These are phyloP conservation scores for Microtus ochrogaster DNA, from an alignment of 2,113 vertebrate species.

Conservation along the genomic window DNA sequence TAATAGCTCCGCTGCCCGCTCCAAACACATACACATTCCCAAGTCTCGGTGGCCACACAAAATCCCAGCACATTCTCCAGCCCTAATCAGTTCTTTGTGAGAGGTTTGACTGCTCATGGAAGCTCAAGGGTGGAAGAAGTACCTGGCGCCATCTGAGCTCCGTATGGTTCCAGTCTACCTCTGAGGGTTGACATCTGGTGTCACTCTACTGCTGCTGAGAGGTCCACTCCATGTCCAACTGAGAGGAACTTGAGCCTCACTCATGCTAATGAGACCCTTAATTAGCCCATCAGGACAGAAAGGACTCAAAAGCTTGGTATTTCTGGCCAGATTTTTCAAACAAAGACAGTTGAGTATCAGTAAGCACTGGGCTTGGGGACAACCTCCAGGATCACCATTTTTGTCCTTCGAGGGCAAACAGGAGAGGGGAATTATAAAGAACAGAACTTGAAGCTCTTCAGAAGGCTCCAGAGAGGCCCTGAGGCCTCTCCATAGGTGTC, in stretches of 20 bases:
- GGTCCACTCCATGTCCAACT: constrained; percentile 52
- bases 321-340: constrained; percentile 21
- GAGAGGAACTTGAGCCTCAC: constrained; percentile 64
- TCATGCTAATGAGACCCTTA: constrained; percentile 76
- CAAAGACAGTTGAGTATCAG: constrained; percentile 36
- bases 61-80: neutral
- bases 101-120: constrained; percentile 20
- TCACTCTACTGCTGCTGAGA: constrained; percentile 62
- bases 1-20: neutral
- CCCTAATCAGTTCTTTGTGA: constrained; percentile 37
- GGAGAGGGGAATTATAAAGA: neutral
- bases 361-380: constrained; percentile 6
- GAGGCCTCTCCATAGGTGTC: constrained; percentile 82
- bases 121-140: constrained; percentile 2
- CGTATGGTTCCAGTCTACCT: constrained; percentile 54
- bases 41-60: constrained; percentile 11
- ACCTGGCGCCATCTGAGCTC: constrained; percentile 26
- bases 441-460: neutral
- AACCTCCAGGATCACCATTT: neutral
- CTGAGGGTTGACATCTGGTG: constrained; percentile 48
- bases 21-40: neutral
- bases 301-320: constrained; percentile 58
- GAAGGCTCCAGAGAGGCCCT: neutral
- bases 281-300: constrained; percentile 65
- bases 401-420: neutral